Evolutionary conservation across 2,888 invertebrate genomes (phyloP), one percentile per base, ranked within the genome.

Genomic region (Dolomedes plantarius): DNA sequence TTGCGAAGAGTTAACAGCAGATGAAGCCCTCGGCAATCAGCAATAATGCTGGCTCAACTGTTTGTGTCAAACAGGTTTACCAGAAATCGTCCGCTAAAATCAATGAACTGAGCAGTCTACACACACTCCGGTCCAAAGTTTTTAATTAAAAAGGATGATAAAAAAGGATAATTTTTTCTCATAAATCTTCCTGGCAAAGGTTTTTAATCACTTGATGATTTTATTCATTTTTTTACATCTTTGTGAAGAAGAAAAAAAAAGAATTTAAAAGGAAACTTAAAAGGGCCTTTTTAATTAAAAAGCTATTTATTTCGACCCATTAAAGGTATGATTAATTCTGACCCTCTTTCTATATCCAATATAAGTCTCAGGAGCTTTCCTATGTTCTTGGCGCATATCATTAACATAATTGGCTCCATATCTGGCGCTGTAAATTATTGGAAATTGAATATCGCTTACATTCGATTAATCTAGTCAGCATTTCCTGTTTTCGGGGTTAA

Each of bases 391-490:
- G 56, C 56, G 56, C 16, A 46, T 56, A 23, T 56, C 56, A 11
- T 56, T 56, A 56, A 56, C 56, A 56, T 56, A 56, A 56, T 56
- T 19, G 56, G 56, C 23, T 46, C 41, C 23, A 56, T 56, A 56
- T 23, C 56, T 56, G n/a, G 23, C 3, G 19, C 56, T 67, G 67
- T 32, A 69, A 77, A 68, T 68, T 73, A 80, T 80, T 73, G 80
- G 80, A 80, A 80, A 80, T 80, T 80, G 80, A 80, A 74, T 80
- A 80, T 80, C 80, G 74, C 36, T 80, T 80, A 80, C 23, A 56
- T 23, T 23, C 23, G 23, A 23, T 23, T 23, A 56, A 56, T 56
- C 56, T 23, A 56, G 13, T 56, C 56, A 56, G 56, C 56, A 56
- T 56, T 23, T 56, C 23, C 56, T 56, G 56, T 56, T 56, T 56